phyloP scores from a whole-genome alignment of 2,113 vertebrate species.

The pig (Sus scrofa) region DNA sequence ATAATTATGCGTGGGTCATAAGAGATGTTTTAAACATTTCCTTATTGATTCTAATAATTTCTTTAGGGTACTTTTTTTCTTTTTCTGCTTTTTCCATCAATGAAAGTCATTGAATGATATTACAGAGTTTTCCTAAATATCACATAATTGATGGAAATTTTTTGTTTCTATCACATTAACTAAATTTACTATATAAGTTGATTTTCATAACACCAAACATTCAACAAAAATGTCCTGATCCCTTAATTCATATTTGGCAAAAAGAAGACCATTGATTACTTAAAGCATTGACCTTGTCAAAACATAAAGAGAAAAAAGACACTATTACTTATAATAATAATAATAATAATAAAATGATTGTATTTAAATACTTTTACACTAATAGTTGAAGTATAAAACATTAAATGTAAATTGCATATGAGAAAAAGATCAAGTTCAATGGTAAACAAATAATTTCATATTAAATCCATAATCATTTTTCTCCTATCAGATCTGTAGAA shows the following conservation, averaged over 20 bases:
- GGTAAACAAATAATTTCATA: not conserved
- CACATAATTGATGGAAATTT: not conserved
- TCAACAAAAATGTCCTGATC: not conserved
- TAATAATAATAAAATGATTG: not conserved
- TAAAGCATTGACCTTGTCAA: not conserved
- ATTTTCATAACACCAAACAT: not conserved
- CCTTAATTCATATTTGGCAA: not conserved
- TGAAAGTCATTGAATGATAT: not conserved
- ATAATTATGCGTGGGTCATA: not conserved
- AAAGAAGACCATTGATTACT: not conserved
- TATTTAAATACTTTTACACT: not conserved
- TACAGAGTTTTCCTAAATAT: not conserved
- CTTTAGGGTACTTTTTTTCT: not conserved
- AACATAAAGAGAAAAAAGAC: not conserved
- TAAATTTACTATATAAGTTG: not conserved
- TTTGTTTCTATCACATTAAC: not conserved
- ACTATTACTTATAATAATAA: not conserved
- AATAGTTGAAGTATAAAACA: not conserved
- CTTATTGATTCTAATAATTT: not conserved
- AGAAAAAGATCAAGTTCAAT: not conserved
- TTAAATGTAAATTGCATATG: not conserved
- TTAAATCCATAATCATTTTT: not conserved
- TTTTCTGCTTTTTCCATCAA: not conserved
- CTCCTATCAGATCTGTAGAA: not conserved
- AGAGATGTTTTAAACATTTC: not conserved